Conservation (phyloP, 2,113 vertebrate genomes). For the Ranitomeya variabilis region DNA sequence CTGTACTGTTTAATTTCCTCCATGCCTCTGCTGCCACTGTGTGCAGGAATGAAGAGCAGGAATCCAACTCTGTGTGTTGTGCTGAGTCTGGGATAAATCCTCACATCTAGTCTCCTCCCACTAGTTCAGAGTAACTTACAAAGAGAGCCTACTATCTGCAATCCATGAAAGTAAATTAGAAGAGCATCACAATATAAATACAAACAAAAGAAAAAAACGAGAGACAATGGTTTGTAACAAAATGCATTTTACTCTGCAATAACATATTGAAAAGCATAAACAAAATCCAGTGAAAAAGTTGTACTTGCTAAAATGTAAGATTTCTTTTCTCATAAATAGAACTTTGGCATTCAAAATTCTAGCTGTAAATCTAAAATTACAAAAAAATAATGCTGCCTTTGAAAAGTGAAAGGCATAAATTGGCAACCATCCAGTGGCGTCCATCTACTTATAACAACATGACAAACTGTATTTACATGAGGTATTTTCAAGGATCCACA, state of each 20-base stretch:
- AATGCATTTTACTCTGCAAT: conserved; percentile 81
- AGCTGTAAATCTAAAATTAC: conserved; percentile 87
- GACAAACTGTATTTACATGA: conserved; percentile 80
- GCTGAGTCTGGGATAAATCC: no score
- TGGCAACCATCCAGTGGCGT: conserved; percentile 84
- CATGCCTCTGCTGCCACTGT: no score
- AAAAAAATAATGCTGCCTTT: conserved; percentile 74
- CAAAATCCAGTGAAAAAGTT: conserved; percentile 88
- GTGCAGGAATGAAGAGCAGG: no score
- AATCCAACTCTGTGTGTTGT: no score
- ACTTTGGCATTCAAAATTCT: conserved; percentile 93
- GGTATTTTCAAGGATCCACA: conserved; percentile 76
- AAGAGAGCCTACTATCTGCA: background rate
- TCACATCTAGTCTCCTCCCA: no score
- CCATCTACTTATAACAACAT: conserved; percentile 72
- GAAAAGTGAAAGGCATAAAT: conserved; percentile 72
- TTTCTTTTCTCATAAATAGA: conserved; percentile 87
- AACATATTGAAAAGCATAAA: conserved; percentile 82
- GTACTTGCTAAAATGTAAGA: conserved; percentile 81
- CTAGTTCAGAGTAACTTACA: no score
- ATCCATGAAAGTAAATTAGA: background rate
- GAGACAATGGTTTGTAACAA: conserved; percentile 72
- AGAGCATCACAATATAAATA: background rate
- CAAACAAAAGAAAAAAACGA: background rate
- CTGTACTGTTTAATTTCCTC: no score